Conservation (phyloP, 2,888 invertebrate species). For the Hirtodrosophila histrioides region DNA sequence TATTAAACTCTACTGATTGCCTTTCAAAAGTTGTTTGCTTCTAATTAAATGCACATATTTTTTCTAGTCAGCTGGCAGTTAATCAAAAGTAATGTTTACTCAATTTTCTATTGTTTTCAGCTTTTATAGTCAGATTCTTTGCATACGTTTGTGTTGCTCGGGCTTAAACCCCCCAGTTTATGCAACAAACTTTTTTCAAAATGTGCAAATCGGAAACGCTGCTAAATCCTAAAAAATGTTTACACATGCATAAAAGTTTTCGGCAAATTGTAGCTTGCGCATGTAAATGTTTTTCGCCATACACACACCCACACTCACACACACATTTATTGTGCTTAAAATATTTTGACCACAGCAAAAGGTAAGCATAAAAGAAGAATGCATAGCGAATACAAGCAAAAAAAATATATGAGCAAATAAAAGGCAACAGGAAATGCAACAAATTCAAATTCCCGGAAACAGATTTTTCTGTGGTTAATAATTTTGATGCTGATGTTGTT, state of each 20-base stretch:
- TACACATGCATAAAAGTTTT: conserved; percentile 48
- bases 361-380: conserved; percentile 22
- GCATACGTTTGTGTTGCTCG: conserved; percentile 1
- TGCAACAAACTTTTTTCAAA: conserved; percentile 37
- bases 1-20: too few species aligned
- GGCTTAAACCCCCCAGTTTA: conserved; percentile 28
- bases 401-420: conserved; percentile 22
- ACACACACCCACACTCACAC: neutral
- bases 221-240: conserved; percentile 35
- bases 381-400: too few species aligned
- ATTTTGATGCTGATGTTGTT: conserved; percentile 16
- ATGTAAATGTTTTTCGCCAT: conserved; percentile 1
- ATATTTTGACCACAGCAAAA: conserved; percentile 29
- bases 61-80: neutral
- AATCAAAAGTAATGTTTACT: conserved; percentile 14
- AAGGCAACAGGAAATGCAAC: conserved; percentile 32
- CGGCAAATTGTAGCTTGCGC: conserved; percentile 23
- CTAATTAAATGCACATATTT: conserved; percentile 1
- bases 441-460: conserved; percentile 32
- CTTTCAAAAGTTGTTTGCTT: too few species aligned
- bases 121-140: conserved; percentile 4
- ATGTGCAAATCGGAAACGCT: conserved; percentile 25
- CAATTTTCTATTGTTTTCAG: neutral
- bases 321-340: conserved; percentile 24
- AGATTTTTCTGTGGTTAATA: conserved; percentile 48